Evolutionary conservation across 1,140 invertebrate species (phyloP).

Genomic region (Penaeus japonicus): DNA sequence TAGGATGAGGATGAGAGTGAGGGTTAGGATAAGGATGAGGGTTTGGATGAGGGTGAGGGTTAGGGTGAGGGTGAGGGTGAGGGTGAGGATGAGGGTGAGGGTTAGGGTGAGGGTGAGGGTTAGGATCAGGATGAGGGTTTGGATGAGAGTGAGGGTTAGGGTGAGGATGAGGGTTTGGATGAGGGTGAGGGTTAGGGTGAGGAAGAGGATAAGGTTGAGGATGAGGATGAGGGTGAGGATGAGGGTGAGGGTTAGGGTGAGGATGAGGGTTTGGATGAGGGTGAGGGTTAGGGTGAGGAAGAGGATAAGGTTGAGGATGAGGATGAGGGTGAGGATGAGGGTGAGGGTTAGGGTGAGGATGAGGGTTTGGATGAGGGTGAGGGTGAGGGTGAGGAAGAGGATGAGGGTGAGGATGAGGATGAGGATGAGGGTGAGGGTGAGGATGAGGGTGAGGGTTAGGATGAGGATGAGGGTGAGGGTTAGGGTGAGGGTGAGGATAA

Average conservation of each 20-base stretch:
- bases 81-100: not conserved
- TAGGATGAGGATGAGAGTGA: not conserved
- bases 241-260: too few species aligned
- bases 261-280: too few species aligned
- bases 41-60: not conserved
- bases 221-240: too few species aligned
- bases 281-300: too few species aligned
- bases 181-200: too few species aligned
- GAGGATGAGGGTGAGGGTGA: not conserved
- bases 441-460: not conserved
- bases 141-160: too few species aligned
- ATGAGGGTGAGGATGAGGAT: not conserved
- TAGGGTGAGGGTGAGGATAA: not conserved
- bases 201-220: too few species aligned
- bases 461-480: not conserved
- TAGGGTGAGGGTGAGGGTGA: not conserved
- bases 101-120: too few species aligned
- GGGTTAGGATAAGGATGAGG: not conserved
- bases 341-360: not conserved
- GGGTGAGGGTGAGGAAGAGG: not conserved
- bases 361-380: not conserved
- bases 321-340: too few species aligned
- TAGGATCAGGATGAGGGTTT: too few species aligned
- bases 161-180: too few species aligned
- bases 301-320: too few species aligned